Evolutionary conservation across 2,113 vertebrate species (phyloP).

Genomic region (Sapajus apella): DNA sequence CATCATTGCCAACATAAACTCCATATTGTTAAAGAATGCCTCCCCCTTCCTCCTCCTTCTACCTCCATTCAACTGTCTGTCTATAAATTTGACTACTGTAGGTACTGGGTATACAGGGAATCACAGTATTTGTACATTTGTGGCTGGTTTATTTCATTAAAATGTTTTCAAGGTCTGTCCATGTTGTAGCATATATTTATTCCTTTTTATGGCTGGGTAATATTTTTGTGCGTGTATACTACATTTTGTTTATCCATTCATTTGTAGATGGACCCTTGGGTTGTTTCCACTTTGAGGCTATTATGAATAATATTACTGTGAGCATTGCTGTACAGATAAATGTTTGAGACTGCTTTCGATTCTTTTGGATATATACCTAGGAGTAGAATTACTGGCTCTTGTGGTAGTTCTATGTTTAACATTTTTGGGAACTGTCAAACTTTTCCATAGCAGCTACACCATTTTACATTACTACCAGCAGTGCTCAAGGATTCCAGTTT

Average conservation of each 20-base stretch:
- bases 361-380: not conserved
- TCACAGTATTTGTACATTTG: not conserved
- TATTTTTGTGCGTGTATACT: not conserved
- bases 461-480: not conserved
- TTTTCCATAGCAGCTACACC: not conserved
- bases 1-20: not conserved
- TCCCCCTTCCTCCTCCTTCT: not conserved
- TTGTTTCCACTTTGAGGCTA: not conserved
- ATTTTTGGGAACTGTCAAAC: not conserved
- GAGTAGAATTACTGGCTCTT: not conserved
- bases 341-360: not conserved
- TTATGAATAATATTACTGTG: not conserved
- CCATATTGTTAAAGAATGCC: not conserved
- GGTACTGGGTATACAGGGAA: not conserved
- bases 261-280: not conserved
- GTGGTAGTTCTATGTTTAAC: not conserved
- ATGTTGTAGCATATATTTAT: not conserved
- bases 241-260: not conserved
- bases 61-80: not conserved
- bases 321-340: not conserved
- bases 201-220: not conserved
- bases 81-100: not conserved
- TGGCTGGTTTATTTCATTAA: not conserved
- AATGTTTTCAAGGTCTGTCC: not conserved
- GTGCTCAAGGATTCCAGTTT: not conserved